Conservation (phyloP, 2,888 invertebrate species). For the Coelopa pilipes region DNA sequence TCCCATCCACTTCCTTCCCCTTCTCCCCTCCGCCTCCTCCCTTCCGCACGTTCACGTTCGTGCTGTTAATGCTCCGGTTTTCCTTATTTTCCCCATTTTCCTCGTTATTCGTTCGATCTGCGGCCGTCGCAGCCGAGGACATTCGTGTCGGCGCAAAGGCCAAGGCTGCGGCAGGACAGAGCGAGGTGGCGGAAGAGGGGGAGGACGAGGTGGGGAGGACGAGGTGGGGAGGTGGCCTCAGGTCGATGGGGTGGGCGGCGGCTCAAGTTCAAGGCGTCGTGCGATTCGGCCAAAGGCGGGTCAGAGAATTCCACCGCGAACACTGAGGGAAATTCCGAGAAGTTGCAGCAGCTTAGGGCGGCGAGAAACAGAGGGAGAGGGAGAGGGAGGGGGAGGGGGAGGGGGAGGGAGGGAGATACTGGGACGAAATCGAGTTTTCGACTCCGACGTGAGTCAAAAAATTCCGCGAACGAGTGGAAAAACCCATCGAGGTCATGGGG, state of each 20-base stretch:
- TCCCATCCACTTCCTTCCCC: not conserved
- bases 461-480: not conserved
- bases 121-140: too few relatives aligned
- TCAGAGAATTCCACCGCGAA: too few relatives aligned
- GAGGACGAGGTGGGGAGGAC: too few relatives aligned
- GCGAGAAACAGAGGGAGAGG: too few relatives aligned
- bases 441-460: not conserved
- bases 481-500: not conserved
- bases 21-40: not conserved
- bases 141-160: too few relatives aligned
- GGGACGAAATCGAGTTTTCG: not conserved
- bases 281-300: not conserved
- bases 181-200: too few relatives aligned
- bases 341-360: not conserved
- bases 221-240: not conserved
- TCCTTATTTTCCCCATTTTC: not conserved
- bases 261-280: slow-evolving; percentile 33
- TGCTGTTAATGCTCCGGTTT: not conserved
- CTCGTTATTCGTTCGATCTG: not conserved
- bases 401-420: not conserved
- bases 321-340: too few relatives aligned
- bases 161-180: not conserved
- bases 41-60: too few relatives aligned
- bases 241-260: not conserved
- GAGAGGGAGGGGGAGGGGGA: too few relatives aligned